Evolutionary conservation across 2,888 invertebrate genomes (phyloP).

Genomic region (Epicampocera succincta): DNA sequence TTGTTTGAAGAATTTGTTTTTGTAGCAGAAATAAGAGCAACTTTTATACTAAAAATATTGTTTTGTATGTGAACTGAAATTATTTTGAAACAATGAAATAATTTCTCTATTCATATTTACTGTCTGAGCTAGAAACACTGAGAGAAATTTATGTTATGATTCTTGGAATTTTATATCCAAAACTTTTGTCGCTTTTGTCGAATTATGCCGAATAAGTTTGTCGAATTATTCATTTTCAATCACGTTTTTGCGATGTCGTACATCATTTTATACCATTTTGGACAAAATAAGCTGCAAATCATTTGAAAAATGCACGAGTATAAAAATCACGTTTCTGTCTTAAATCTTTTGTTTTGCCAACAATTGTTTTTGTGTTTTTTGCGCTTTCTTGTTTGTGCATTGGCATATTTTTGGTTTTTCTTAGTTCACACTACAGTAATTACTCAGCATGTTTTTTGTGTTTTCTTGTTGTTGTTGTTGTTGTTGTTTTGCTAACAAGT

Average conservation of each 20-base stretch:
- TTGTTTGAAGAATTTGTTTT: too few species aligned
- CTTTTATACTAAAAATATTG: too few species aligned
- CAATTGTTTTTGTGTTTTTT: neutral
- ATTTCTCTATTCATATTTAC: too few species aligned
- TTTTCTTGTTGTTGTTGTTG: neutral
- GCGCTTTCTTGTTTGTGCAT: neutral
- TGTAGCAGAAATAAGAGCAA: too few species aligned
- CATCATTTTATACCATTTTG: neutral
- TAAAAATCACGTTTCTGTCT: conserved; percentile 27
- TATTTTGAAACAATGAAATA: too few species aligned
- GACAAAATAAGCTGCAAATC: neutral
- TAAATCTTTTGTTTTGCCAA: conserved; percentile 44
- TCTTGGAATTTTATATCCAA: too few species aligned
- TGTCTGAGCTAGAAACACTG: too few species aligned
- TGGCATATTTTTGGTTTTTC: conserved; percentile 26
- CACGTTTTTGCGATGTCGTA: conserved; percentile 9
- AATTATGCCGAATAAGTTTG: too few species aligned
- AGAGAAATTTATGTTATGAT: too few species aligned
- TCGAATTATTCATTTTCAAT: conserved; percentile 9
- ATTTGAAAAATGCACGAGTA: neutral
- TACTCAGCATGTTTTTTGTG: conserved; percentile 22
- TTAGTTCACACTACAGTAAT: conserved; percentile 36
- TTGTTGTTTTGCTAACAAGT: conserved; percentile 11
- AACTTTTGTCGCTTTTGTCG: too few species aligned
- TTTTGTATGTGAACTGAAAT: too few species aligned